Conservation (phyloP, 2,888 invertebrate genomes). For the Morpho deidamia region DNA sequence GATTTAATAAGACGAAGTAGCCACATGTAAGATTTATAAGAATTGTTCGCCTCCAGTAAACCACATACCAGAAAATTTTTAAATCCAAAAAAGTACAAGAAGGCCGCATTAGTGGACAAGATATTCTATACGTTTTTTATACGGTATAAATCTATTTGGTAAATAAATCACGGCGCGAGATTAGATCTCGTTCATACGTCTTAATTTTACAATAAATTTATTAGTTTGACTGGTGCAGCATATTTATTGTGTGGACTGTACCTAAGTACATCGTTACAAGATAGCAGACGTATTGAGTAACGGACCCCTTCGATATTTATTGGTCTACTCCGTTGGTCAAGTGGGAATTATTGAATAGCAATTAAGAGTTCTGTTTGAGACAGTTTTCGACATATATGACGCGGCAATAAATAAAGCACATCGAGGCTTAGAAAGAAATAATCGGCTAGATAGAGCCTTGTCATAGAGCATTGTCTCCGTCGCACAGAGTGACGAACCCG, state of each 20-base stretch:
- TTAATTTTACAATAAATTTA: slow-evolving; percentile 73
- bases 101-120: slow-evolving; percentile 31
- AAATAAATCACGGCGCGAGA: slow-evolving; percentile 63
- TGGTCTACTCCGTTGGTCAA: slow-evolving; percentile 33
- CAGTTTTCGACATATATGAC: no score
- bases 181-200: slow-evolving; percentile 71
- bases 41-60: no score
- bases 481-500: no score
- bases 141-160: slow-evolving; percentile 63
- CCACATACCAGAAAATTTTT: not conserved
- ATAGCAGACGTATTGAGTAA: slow-evolving; percentile 64
- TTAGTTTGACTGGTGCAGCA: slow-evolving; percentile 39
- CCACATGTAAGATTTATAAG: no score
- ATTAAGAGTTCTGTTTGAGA: slow-evolving; percentile 2
- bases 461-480: no score
- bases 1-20: no score
- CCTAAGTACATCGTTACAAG: slow-evolving; percentile 66
- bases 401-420: no score
- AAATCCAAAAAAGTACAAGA: slow-evolving; percentile 6
- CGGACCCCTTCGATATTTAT: slow-evolving; percentile 51
- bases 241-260: slow-evolving; percentile 62
- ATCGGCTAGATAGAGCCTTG: no score
- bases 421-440: no score
- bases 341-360: slow-evolving; percentile 18
- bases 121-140: slow-evolving; percentile 35